Evolutionary conservation across 2,113 vertebrate genomes (phyloP).

Genomic region (Epinephelus fuscoguttatus): DNA sequence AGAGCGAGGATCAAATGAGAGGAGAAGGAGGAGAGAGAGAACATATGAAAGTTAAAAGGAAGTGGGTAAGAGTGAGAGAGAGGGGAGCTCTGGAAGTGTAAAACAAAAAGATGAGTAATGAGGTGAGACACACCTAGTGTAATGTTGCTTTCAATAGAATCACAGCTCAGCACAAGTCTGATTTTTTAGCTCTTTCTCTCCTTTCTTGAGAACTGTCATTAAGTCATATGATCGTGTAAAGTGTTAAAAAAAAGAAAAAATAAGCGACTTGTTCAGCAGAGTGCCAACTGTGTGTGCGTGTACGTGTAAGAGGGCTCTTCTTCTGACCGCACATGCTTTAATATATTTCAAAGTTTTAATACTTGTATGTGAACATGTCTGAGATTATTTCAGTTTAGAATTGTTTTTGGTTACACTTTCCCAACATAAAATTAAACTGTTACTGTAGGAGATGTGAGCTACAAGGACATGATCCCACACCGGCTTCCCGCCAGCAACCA

Average conservation of each 20-base stretch:
- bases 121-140: constrained; percentile 66
- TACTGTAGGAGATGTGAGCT: neutral
- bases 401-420: neutral
- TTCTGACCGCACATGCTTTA: constrained; percentile 6
- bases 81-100: constrained; percentile 50
- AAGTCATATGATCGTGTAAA: constrained; percentile 64
- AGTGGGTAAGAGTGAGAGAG: constrained; percentile 19
- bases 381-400: neutral
- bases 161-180: constrained; percentile 63
- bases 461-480: constrained; percentile 15
- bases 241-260: constrained; percentile 56
- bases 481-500: neutral
- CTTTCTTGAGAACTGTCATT: constrained; percentile 66
- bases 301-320: constrained; percentile 26
- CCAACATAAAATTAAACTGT: neutral
- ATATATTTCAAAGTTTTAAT: constrained; percentile 15
- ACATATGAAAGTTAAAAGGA: constrained; percentile 57
- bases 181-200: constrained; percentile 49
- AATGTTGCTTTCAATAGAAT: constrained; percentile 38
- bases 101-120: constrained; percentile 60
- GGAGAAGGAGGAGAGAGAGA: constrained; percentile 43
- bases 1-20: constrained; percentile 50
- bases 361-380: neutral
- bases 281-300: constrained; percentile 46
- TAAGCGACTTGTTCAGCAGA: constrained; percentile 59